A percentile compares a stretch with the other conserved stretches of the same genome.
phyloP scores from a whole-genome alignment of 2,888 invertebrate species.

The Eupsilia transversa region DNA sequence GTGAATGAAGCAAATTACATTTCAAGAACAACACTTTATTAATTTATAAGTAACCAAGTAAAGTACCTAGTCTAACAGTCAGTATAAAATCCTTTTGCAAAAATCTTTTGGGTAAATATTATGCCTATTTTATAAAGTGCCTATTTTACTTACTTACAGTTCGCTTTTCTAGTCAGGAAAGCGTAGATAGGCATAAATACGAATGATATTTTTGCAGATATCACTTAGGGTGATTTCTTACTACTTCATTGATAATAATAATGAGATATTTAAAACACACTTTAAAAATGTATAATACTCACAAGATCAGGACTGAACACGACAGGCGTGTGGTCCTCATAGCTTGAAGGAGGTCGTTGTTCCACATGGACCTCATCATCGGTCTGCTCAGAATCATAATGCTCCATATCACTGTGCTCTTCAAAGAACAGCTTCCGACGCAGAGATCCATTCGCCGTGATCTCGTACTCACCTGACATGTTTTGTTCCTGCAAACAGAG shows the following conservation, averaged over 20 bases:
- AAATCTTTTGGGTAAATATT: background rate
- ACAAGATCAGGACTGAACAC: slow-evolving; percentile 86
- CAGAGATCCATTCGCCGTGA: slow-evolving; percentile 87
- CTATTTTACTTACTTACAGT: background rate
- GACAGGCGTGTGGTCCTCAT: slow-evolving; percentile 82
- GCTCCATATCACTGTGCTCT: slow-evolving; percentile 85
- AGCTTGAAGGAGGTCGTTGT: slow-evolving; percentile 78
- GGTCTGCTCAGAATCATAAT: slow-evolving; percentile 86
- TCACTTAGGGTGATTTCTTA: background rate
- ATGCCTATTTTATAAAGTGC: background rate
- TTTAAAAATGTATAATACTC: slow-evolving; percentile 53
- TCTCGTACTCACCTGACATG: slow-evolving; percentile 84
- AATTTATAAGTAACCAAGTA: background rate
- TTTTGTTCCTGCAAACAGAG: slow-evolving; percentile 80
- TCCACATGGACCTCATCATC: slow-evolving; percentile 82
- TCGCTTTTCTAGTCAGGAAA: background rate
- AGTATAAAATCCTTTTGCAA: background rate
- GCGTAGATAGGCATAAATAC: background rate
- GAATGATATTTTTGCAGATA: background rate
- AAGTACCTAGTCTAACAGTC: background rate
- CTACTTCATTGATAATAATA: too few relatives aligned
- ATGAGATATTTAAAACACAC: too few relatives aligned
- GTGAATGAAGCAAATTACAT: background rate
- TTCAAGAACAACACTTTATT: background rate
- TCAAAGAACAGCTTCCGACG: slow-evolving; percentile 85